Conservation (phyloP, 2,888 invertebrate species). For the Xylophagus ater region DNA sequence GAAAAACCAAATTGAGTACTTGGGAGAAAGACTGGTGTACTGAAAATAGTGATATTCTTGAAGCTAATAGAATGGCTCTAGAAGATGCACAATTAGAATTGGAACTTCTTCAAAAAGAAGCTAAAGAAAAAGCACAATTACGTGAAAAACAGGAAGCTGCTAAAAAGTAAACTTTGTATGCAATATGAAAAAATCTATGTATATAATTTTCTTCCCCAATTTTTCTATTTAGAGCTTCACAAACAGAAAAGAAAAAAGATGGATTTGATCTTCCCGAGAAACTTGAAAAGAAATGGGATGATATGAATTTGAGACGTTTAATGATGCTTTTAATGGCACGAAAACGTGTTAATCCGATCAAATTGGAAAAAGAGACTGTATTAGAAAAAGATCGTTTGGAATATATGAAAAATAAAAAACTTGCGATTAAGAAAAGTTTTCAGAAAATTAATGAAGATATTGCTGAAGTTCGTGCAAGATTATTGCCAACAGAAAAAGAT, state of each 20-base stretch:
- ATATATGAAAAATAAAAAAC: conserved; percentile 34
- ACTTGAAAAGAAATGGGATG: conserved; percentile 48
- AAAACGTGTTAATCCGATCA: conserved; percentile 33
- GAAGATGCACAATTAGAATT: conserved; percentile 44
- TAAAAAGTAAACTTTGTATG: conserved; percentile 13
- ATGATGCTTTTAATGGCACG: conserved; percentile 35
- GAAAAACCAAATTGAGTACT: conserved; percentile 41
- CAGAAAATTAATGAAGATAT: conserved; percentile 28
- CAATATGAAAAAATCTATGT: conserved; percentile 5
- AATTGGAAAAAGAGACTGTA: conserved; percentile 45
- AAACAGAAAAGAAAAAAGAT: conserved; percentile 10
- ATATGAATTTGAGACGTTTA: conserved; percentile 53
- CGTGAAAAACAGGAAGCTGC: conserved; percentile 31
- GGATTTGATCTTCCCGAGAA: conserved; percentile 24
- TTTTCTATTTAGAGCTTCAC: conserved; percentile 10
- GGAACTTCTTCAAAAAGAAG: conserved; percentile 31
- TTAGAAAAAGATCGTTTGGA: conserved; percentile 57
- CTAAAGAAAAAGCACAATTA: conserved; percentile 32
- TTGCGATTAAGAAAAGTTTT: conserved; percentile 26
- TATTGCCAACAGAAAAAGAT: conserved; percentile 40
- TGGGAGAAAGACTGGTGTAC: conserved; percentile 54
- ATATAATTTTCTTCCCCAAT: conserved; percentile 5
- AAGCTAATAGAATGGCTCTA: conserved; percentile 33
- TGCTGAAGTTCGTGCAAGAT: conserved; percentile 28
- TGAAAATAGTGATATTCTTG: conserved; percentile 33